Base-by-base conservation (phyloP, 2,113 vertebrate genomes). In the Acanthochromis polyacanthus region DNA sequence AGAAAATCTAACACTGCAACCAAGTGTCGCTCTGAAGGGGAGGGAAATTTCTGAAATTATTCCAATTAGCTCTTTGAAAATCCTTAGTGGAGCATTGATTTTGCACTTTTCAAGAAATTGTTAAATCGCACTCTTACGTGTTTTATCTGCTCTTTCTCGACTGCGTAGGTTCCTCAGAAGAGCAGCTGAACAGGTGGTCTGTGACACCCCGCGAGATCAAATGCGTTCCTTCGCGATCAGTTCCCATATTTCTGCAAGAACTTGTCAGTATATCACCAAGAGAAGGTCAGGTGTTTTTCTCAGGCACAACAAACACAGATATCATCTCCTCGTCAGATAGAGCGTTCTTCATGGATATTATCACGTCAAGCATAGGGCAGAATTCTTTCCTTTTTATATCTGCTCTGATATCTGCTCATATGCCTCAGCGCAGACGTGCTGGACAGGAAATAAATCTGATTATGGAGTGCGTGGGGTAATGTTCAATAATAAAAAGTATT, bases 401-500 rank as follows among this genome's bases (percentile, higher is more conserved):
- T 66, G 48, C 83, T 20, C 38, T 48, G 71, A 84, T 84, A 86
- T 87, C 88, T 78, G 74, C 46, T 91, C 74, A 61, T 59, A 72
- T 71, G 75, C 83, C 81, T 78, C 28, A 16, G 36, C 22, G 51
- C 78, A 79, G 82, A 85, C 84, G 79, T 68, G 72, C 84, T 8
- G 88, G 90, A 92, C 91, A 88, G 84, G 91, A 83, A 89, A 92
- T 93, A 93, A 92, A 92, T 93, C 90, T 86, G 85, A 92, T 91
- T 90, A 91, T 62, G 58, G 78, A 83, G 80, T 71, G 88, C 84
- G 75, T 85, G 83, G 82, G 82, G 88, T 92, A 93, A 93, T 93
- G 92, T 91, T 90, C 89, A 93, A 93, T 93, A 93, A 93, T 94
- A 93, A 93, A 93, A 92, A 90, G 89, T 89, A 94, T 93, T 93